A percentile compares a stretch with the other conserved stretches of the same genome.
Conservation (phyloP, 2,113 vertebrate genomes). For the Hymenochirus boettgeri region DNA sequence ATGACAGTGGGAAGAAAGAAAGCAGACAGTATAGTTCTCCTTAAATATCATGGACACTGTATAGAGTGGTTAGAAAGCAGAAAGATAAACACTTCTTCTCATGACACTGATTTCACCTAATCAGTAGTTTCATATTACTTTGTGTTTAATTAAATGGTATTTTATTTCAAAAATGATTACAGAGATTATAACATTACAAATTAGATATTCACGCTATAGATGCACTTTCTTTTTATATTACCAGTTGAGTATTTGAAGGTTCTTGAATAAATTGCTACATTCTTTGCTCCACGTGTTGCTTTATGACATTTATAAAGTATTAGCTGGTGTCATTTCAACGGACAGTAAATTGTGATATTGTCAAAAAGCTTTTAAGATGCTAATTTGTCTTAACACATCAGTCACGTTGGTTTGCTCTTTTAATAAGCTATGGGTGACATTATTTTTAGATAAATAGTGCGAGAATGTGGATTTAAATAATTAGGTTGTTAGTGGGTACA, state of each 20-base stretch:
- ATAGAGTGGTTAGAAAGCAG: too few relatives aligned
- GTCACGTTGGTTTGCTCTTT: not conserved
- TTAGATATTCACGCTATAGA: not conserved
- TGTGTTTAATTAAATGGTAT: slow-evolving; percentile 1
- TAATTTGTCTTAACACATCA: slow-evolving; percentile 1
- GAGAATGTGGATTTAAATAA: not conserved
- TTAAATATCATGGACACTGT: too few relatives aligned
- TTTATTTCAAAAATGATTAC: not conserved
- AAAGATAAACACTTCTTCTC: too few relatives aligned
- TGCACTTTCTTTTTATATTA: not conserved
- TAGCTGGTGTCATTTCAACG: not conserved
- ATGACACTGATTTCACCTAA: not conserved
- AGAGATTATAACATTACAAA: not conserved
- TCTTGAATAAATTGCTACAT: slow-evolving; percentile 2
- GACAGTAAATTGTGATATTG: not conserved
- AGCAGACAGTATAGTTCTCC: too few relatives aligned
- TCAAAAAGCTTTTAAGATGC: slow-evolving; percentile 5
- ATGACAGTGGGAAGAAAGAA: too few relatives aligned
- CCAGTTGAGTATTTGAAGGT: not conserved
- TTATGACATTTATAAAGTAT: not conserved
- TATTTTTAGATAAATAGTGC: not conserved
- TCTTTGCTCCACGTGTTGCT: not conserved
- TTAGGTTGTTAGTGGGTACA: not conserved
- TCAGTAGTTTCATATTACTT: not conserved
- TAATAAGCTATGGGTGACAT: not conserved